Base-by-base conservation (phyloP, 1,140 invertebrate species). In the Daktulosphaira vitifoliae region DNA sequence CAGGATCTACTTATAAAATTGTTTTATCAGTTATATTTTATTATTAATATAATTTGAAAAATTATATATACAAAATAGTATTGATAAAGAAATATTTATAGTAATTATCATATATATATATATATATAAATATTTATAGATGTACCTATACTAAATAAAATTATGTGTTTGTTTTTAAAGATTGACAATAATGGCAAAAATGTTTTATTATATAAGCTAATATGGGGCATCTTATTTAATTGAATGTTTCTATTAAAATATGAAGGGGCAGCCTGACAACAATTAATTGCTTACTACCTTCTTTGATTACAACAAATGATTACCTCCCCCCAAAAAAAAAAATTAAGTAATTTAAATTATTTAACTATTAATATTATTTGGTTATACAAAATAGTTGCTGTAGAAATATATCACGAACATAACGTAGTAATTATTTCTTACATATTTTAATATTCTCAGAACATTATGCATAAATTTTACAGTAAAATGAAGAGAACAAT, bases 21-120 rank as follows among this genome's bases (percentile, higher is more conserved):
- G 44, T 59, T 42, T 44, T 44, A 44, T 11, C 39, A 16, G 42
- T 42, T 59, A 38, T 23, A 42, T 59, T 56, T 44, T 25, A 42
- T 44, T 44, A 7, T 44, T 7, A 44, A 44, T 44, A 44, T 44
- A 4, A n/a, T n/a, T 44, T 44, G 42, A 59, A 44, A 59, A 42
- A 59, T 59, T 62, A 62, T 54, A 54, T 62, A 46, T 46, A 62
- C 54, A 62, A 46, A 62, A 62, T 62, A 62, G 54, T 62, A 46
- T 62, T 46, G 46, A 62, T 62, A 59, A 59, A 59, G 54, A 59
- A 59, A 59, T 59, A 44, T 44, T 59, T 59, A 59, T 59, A 44
- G 44, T 42, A 39, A 56, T 59, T 59, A 42, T 42, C 44, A n/a
- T 46, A 54, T 39, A 20, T 53, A 53, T 38, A 20, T 39, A 42